A percentile compares a stretch with the other conserved stretches of the same genome.
Evolutionary conservation across 2,888 invertebrate genomes (phyloP).

Genomic region (Phytoseiulus persimilis): DNA sequence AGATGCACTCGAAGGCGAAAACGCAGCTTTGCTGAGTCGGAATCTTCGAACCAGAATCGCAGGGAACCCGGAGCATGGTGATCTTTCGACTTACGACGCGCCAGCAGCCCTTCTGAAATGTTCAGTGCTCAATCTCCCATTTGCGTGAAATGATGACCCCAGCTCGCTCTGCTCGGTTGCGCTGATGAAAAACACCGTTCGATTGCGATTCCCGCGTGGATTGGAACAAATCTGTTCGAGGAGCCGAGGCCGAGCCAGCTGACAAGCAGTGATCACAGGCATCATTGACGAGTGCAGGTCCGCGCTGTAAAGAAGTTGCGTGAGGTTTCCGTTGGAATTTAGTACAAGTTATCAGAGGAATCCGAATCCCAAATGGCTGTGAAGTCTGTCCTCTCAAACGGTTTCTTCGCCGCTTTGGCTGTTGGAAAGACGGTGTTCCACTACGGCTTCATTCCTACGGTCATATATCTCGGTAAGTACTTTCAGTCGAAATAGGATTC

Average conservation of each 20-base stretch:
- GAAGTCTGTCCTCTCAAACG: background rate
- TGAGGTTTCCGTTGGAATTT: background rate
- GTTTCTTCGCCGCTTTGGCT: background rate
- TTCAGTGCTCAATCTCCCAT: too few species aligned
- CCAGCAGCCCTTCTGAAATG: too few species aligned
- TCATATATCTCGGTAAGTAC: slow-evolving; percentile 22
- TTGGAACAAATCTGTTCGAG: too few species aligned
- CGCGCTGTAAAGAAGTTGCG: background rate
- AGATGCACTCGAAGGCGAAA: too few species aligned
- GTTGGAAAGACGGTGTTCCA: slow-evolving; percentile 15
- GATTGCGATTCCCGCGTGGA: too few species aligned
- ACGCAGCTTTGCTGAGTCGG: too few species aligned
- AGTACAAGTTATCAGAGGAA: background rate
- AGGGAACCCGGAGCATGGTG: too few species aligned
- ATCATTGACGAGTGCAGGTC: background rate
- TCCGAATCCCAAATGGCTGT: background rate
- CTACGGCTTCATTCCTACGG: slow-evolving; percentile 20
- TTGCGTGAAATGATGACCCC: too few species aligned
- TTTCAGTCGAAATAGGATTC: background rate
- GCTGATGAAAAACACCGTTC: too few species aligned
- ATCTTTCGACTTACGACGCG: too few species aligned
- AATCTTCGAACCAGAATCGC: too few species aligned
- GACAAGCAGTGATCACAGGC: background rate
- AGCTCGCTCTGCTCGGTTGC: too few species aligned
- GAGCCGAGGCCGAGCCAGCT: background rate